Conservation (phyloP, 2,797 vertebrate species). For the Helarctos malayanus region DNA sequence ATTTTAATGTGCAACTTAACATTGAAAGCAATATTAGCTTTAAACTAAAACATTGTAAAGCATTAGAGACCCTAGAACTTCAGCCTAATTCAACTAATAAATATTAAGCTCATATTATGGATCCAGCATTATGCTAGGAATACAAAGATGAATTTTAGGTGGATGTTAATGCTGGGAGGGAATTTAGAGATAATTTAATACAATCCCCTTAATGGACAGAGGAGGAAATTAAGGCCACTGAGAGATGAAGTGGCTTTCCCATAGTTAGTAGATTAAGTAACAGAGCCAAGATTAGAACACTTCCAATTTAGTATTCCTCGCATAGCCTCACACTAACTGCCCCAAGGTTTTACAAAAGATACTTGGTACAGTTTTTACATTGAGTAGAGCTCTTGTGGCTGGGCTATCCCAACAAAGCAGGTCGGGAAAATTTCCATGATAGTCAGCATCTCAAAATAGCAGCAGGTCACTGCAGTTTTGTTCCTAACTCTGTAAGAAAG, state of each 20-base stretch:
- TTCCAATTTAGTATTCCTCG: constrained; percentile 62
- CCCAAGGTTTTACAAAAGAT: constrained; percentile 66
- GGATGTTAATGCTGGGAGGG: constrained; percentile 13
- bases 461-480: constrained; percentile 72
- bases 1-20: constrained; percentile 68
- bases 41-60: constrained; percentile 51
- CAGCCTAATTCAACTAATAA: constrained; percentile 50
- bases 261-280: constrained; percentile 23
- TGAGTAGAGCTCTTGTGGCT: constrained; percentile 43
- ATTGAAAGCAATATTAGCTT: constrained; percentile 39
- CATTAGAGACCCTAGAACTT: constrained; percentile 40
- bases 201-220: background rate
- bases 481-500: constrained; percentile 70
- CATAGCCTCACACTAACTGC: background rate
- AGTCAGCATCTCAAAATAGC: constrained; percentile 78
- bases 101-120: constrained; percentile 56
- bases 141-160: constrained; percentile 57
- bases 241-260: constrained; percentile 61
- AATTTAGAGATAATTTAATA: constrained; percentile 63
- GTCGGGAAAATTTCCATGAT: constrained; percentile 73
- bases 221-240: constrained; percentile 41
- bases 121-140: constrained; percentile 42
- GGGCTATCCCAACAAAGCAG: constrained; percentile 67
- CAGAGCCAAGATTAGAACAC: constrained; percentile 49
- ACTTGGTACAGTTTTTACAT: constrained; percentile 62